phyloP scores from a whole-genome alignment of 2,113 vertebrate genomes.

The Caloenas nicobarica region DNA sequence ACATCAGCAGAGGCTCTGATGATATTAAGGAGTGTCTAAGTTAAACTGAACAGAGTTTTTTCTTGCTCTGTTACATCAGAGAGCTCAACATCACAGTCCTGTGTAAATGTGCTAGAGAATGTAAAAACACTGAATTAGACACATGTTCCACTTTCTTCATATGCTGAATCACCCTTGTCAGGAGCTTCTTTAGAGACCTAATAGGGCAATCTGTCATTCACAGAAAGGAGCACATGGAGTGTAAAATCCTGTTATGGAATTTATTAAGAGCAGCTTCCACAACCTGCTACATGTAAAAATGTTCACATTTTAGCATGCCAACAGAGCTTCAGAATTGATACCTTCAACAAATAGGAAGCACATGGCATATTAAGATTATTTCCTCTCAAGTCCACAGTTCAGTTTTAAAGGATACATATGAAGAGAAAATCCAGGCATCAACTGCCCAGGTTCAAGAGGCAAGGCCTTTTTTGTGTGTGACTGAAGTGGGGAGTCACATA shows the following conservation, averaged over 20 bases:
- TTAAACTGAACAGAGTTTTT: not conserved
- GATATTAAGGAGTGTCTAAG: not conserved
- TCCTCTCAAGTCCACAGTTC: not conserved
- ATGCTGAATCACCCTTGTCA: conserved; percentile 15
- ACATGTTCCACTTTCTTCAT: not conserved
- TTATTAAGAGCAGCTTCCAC: conserved; percentile 62
- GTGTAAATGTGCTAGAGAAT: not conserved
- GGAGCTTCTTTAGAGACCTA: conserved; percentile 36
- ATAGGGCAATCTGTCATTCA: conserved; percentile 45
- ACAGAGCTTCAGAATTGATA: conserved; percentile 12
- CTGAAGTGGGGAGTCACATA: not conserved
- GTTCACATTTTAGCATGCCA: conserved; percentile 46
- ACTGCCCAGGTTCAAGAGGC: not conserved
- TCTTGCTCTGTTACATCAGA: not conserved
- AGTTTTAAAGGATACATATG: not conserved
- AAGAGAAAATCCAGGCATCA: conserved; percentile 8
- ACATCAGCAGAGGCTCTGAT: not conserved
- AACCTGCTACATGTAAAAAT: conserved; percentile 55
- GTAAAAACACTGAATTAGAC: not conserved
- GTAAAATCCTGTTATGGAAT: conserved; percentile 29
- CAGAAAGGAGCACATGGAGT: conserved; percentile 40
- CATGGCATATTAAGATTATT: conserved; percentile 47
- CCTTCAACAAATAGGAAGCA: conserved; percentile 58
- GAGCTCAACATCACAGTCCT: not conserved
- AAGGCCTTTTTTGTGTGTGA: not conserved